Conservation (phyloP, 2,797 vertebrate genomes). For the Siniperca undulata region DNA sequence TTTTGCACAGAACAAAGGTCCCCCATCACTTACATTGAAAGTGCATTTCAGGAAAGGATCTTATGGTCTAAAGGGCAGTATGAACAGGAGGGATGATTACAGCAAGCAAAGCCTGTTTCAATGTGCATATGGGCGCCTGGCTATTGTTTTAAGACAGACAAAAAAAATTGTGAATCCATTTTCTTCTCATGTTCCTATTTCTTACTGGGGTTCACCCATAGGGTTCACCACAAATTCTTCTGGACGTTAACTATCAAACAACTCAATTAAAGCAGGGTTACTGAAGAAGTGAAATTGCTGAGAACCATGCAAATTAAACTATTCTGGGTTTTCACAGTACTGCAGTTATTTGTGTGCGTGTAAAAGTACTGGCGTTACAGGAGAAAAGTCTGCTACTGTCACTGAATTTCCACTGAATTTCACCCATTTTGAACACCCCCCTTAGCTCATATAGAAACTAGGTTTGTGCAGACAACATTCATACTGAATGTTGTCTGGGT, state of each 20-base stretch:
- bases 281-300: slow-evolving; percentile 56
- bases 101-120: neutral
- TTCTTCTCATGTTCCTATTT: slow-evolving; percentile 14
- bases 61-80: neutral
- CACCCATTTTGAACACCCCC: slow-evolving; percentile 13
- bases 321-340: slow-evolving; percentile 51
- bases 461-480: slow-evolving; percentile 40
- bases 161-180: neutral
- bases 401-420: slow-evolving; percentile 61
- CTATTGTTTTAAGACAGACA: neutral
- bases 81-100: neutral
- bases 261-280: slow-evolving; percentile 8
- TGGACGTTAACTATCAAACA: slow-evolving; percentile 10
- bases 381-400: slow-evolving; percentile 37
- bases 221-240: neutral
- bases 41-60: neutral
- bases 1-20: neutral
- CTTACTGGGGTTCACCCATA: neutral
- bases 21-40: neutral
- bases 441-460: slow-evolving; percentile 64
- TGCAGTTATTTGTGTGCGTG: slow-evolving; percentile 34
- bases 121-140: neutral
- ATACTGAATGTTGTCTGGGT: slow-evolving; percentile 39
- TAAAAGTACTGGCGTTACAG: slow-evolving; percentile 17
- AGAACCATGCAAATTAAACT: slow-evolving; percentile 50